Evolutionary conservation across 2,113 vertebrate genomes (phyloP).

Genomic region (Hepsetus odoe): DNA sequence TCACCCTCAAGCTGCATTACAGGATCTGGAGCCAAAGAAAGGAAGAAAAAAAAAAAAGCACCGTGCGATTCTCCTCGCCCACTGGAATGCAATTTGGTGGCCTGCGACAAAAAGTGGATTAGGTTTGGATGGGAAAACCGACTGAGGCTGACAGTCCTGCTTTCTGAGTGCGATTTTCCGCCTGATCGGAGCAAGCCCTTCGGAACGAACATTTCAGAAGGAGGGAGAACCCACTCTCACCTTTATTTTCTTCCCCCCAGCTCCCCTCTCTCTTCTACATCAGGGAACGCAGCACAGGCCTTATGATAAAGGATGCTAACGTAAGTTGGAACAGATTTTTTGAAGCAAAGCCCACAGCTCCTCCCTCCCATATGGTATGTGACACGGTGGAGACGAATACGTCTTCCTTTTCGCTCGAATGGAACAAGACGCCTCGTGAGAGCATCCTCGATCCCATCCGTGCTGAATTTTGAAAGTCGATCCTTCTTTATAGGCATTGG

Average conservation of each 20-base stretch:
- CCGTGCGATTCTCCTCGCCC: slow-evolving; percentile 29
- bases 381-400: not conserved
- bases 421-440: too few relatives aligned
- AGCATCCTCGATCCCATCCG: too few relatives aligned
- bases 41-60: slow-evolving; percentile 16
- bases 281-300: slow-evolving; percentile 1
- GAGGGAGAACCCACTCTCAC: not conserved
- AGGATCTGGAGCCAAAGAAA: slow-evolving; percentile 1
- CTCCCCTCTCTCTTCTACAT: not conserved
- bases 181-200: slow-evolving; percentile 36
- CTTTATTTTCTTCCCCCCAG: not conserved
- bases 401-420: not conserved
- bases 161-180: slow-evolving; percentile 46
- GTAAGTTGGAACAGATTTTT: slow-evolving; percentile 42
- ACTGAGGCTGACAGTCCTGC: slow-evolving; percentile 7
- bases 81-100: slow-evolving; percentile 44
- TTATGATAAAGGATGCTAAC: not conserved
- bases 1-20: slow-evolving; percentile 31
- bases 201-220: slow-evolving; percentile 34
- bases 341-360: not conserved
- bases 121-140: slow-evolving; percentile 36
- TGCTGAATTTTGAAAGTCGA: too few relatives aligned
- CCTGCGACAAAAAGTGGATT: slow-evolving; percentile 48
- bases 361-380: slow-evolving; percentile 32
- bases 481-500: too few relatives aligned